A percentile compares a stretch with the other conserved stretches of the same genome.
Conservation (phyloP, 2,797 vertebrate genomes). For the Lagorchestes hirsutus region DNA sequence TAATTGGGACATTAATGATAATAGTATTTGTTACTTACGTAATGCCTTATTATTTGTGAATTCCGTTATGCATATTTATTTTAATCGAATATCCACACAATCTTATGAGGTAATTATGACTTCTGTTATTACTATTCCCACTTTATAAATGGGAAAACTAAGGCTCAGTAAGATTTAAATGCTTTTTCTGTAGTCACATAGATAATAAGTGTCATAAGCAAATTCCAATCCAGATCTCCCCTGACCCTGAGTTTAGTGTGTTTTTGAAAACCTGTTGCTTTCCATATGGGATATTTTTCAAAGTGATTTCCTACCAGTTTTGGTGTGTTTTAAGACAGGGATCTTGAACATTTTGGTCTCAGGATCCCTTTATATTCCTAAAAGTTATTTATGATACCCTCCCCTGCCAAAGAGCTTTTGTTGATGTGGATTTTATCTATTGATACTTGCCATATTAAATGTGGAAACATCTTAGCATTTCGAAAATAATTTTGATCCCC, state of each 20-base stretch:
- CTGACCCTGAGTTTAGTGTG: background rate
- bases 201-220: background rate
- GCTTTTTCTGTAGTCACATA: background rate
- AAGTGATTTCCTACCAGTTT: background rate
- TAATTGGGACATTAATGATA: background rate
- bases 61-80: background rate
- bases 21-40: background rate
- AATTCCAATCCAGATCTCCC: constrained; percentile 13
- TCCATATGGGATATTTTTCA: background rate
- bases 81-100: background rate
- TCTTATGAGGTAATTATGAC: background rate
- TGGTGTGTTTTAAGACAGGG: background rate
- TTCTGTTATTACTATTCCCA: constrained; percentile 10
- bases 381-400: background rate
- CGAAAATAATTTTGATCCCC: background rate
- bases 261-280: background rate
- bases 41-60: background rate
- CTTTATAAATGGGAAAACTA: constrained; percentile 20
- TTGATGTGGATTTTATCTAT: background rate
- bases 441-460: background rate
- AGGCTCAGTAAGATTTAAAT: background rate
- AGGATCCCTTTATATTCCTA: background rate
- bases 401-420: background rate
- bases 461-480: background rate
- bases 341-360: background rate